Evolutionary conservation across 2,113 vertebrate species (phyloP).

Genomic region (Aythya baeri): DNA sequence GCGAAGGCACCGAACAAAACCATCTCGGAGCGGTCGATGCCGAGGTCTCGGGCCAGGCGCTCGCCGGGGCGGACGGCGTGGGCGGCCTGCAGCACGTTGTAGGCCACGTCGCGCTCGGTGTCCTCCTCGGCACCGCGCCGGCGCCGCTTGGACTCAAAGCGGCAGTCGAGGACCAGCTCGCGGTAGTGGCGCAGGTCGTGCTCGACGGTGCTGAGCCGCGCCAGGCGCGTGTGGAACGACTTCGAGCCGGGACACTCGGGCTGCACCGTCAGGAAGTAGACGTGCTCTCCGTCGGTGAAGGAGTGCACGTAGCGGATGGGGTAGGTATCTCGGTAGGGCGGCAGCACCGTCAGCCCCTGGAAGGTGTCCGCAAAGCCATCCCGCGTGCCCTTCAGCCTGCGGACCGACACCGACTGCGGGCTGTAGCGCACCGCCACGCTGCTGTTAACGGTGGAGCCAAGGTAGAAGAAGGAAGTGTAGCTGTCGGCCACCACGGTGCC

Average conservation of each 20-base stretch:
- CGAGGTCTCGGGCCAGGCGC: constrained; percentile 84
- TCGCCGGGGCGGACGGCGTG: constrained; percentile 81
- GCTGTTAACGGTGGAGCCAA: constrained; percentile 85
- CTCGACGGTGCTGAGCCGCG: constrained; percentile 78
- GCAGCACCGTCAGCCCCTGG: constrained; percentile 84
- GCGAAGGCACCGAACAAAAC: constrained; percentile 91
- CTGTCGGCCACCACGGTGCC: constrained; percentile 84
- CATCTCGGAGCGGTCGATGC: constrained; percentile 73
- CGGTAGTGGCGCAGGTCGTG: constrained; percentile 84
- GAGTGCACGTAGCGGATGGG: constrained; percentile 89
- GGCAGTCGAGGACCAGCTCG: constrained; percentile 89
- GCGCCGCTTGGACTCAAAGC: constrained; percentile 85
- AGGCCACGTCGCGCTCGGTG: constrained; percentile 71
- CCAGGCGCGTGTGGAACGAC: constrained; percentile 84
- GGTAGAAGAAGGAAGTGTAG: constrained; percentile 85
- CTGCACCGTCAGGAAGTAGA: constrained; percentile 93
- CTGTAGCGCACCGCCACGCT: constrained; percentile 81
- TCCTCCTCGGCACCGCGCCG: neutral
- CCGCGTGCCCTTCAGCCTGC: constrained; percentile 83
- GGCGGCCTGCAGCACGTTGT: constrained; percentile 89
- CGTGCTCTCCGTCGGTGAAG: constrained; percentile 80
- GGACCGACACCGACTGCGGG: constrained; percentile 87
- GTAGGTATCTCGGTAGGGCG: constrained; percentile 77
- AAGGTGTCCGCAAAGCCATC: constrained; percentile 84
- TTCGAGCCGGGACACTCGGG: constrained; percentile 59